Evolutionary conservation across 2,113 vertebrate species (phyloP).

Genomic region (Fregata magnificens): DNA sequence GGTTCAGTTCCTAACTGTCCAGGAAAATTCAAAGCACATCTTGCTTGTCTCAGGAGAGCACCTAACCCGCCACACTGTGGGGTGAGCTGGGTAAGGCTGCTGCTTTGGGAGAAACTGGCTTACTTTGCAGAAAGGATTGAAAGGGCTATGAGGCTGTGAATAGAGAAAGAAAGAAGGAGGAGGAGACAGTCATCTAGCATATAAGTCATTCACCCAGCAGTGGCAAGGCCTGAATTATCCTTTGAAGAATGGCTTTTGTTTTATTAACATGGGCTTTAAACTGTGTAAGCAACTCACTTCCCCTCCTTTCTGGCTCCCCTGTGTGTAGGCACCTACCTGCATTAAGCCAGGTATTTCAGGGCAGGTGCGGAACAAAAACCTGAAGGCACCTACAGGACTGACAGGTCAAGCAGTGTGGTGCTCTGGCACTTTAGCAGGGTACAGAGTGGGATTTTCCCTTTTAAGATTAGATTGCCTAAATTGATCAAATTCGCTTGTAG

Average conservation of each 20-base stretch:
- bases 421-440: neutral
- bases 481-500: neutral
- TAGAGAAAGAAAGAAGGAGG: neutral
- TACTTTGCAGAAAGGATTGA: neutral
- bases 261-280: neutral
- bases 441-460: neutral
- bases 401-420: neutral
- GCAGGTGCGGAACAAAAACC: neutral
- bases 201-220: neutral
- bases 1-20: neutral
- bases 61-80: accelerated
- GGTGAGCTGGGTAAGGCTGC: neutral
- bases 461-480: neutral
- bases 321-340: accelerated
- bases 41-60: neutral
- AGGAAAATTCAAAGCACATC: neutral
- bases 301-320: neutral
- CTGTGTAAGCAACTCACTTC: neutral
- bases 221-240: neutral
- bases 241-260: neutral
- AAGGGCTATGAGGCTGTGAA: neutral
- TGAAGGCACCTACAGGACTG: neutral
- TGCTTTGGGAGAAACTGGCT: accelerated
- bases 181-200: neutral
- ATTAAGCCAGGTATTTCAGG: neutral